A percentile compares a stretch with the other conserved stretches of the same genome.
Evolutionary conservation across 2,888 invertebrate species (phyloP).

Genomic region (Priocnemis perturbator): DNA sequence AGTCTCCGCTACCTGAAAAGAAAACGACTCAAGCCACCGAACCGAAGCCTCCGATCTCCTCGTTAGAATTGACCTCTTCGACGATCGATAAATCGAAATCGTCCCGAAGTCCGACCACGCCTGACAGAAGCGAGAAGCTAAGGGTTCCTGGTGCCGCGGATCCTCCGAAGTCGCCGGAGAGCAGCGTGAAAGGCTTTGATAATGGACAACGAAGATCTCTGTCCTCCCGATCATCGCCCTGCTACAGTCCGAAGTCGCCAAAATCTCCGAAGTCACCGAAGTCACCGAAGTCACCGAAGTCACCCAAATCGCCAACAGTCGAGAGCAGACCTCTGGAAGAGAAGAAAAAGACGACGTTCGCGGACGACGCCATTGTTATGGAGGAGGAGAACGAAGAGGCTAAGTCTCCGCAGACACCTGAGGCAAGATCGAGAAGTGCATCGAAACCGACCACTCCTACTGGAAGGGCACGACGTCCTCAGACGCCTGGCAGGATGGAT

Average conservation of each 20-base stretch:
- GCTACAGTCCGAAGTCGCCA: constrained; percentile 46
- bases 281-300: constrained; percentile 33
- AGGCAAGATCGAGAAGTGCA: constrained; percentile 29
- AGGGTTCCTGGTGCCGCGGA: constrained; percentile 28
- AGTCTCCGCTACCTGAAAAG: constrained; percentile 3
- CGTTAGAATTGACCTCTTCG: background rate
- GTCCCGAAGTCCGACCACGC: constrained; percentile 4
- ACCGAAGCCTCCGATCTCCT: background rate
- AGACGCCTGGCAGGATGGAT: constrained; percentile 32
- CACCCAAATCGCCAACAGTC: constrained; percentile 41
- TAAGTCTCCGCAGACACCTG: constrained; percentile 21
- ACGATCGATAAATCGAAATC: constrained; percentile 8
- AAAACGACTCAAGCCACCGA: background rate
- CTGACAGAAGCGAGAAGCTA: constrained; percentile 27
- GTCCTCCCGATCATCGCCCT: constrained; percentile 47
- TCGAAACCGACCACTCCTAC: constrained; percentile 26
- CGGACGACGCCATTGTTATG: constrained; percentile 35
- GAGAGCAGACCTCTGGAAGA: constrained; percentile 25
- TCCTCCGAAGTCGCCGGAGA: constrained; percentile 39
- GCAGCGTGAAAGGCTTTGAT: constrained; percentile 66
- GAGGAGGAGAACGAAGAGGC: constrained; percentile 17
- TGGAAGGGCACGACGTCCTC: constrained; percentile 19
- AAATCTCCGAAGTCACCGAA: constrained; percentile 47
- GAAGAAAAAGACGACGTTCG: constrained; percentile 51
- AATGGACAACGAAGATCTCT: constrained; percentile 65